These are phyloP conservation scores for Indicator indicator DNA, from an alignment of 2,113 vertebrate genomes.

Conservation along the genomic window DNA sequence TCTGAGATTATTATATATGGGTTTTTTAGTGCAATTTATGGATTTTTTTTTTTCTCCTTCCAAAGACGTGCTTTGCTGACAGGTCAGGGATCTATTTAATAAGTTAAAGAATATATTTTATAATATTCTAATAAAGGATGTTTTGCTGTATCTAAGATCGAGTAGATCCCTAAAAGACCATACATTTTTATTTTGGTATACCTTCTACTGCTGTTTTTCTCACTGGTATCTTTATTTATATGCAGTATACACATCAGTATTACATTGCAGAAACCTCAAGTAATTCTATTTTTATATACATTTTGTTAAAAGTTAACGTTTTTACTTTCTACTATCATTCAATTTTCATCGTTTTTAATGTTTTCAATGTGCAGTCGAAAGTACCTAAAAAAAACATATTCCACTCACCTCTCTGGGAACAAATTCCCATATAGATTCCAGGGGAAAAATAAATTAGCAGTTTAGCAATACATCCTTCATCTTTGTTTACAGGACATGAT, in stretches of 20 bases:
- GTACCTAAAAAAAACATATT: neutral
- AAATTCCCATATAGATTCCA: neutral
- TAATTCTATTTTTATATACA: neutral
- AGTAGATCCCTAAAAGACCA: neutral
- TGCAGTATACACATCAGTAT: neutral
- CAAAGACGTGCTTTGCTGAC: neutral
- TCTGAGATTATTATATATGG: neutral
- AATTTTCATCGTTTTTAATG: accelerated
- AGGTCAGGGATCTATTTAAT: neutral
- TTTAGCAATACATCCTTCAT: neutral
- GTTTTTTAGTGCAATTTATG: neutral
- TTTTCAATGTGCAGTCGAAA: neutral
- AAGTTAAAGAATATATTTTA: neutral
- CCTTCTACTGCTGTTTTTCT: neutral
- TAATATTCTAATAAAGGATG: neutral
- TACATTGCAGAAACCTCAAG: neutral
- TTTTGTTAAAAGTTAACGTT: neutral
- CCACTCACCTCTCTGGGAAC: neutral
- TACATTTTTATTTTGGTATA: neutral
- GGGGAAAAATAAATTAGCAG: neutral
- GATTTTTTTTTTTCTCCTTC: neutral
- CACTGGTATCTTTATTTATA: neutral
- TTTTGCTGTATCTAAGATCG: neutral
- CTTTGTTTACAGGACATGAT: neutral
- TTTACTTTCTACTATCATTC: neutral